These are phyloP conservation scores for Poecilobothrus nobilitatus DNA, from an alignment of 2,888 invertebrate species.

Conservation along the genomic window DNA sequence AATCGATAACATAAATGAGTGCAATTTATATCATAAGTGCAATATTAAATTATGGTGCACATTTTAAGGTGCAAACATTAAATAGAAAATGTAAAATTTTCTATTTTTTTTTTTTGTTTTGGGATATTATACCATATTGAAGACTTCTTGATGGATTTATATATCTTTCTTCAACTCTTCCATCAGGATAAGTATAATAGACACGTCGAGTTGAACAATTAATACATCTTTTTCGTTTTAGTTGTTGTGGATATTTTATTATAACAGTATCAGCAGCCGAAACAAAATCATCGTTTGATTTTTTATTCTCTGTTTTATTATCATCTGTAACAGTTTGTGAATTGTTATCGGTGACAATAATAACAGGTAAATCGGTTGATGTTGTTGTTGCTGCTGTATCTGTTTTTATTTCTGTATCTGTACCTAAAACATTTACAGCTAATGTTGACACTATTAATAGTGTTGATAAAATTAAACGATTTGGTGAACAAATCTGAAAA, in stretches of 20 bases:
- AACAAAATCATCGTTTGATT: not conserved
- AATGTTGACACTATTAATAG: not conserved
- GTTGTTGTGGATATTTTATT: not conserved
- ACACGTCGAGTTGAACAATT: constrained; percentile 34
- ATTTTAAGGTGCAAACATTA: not conserved
- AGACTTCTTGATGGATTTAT: constrained; percentile 24
- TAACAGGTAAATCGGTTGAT: not conserved
- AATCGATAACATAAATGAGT: not conserved
- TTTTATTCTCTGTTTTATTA: not conserved
- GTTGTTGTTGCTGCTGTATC: not conserved
- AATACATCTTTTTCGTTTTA: constrained; percentile 30
- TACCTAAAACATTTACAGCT: not conserved
- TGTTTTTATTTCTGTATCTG: not conserved
- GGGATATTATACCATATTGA: not conserved
- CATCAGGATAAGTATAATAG: constrained; percentile 36
- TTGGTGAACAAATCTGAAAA: constrained; percentile 1
- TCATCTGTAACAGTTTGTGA: not conserved
- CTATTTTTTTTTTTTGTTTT: not conserved
- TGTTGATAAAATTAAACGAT: not conserved
- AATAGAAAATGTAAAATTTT: too few species aligned
- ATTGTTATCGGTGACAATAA: too few species aligned
- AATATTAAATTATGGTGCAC: not conserved
- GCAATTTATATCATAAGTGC: not conserved
- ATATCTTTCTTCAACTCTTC: constrained; percentile 32
- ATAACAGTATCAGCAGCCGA: not conserved